Base-by-base conservation (phyloP, 2,888 invertebrate genomes). In the Drosophila nigricruria region DNA sequence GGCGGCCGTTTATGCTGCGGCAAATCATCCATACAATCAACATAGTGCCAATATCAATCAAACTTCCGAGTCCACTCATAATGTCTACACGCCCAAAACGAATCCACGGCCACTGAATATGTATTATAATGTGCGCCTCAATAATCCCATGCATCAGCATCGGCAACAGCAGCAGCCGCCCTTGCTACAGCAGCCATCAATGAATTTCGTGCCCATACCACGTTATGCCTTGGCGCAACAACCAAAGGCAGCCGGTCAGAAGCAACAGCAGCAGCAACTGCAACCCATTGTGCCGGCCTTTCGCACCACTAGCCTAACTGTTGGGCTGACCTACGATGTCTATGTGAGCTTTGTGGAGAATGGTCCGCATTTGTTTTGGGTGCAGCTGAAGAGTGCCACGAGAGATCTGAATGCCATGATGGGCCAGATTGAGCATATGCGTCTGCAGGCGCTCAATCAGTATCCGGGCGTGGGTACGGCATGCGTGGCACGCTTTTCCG, bases 341-440 rank as follows among this genome's bases (percentile, higher is more conserved):
- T 95, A 94, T 89, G 95, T 97, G 2, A 96, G 96, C 23, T 96
- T 94, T 91, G 95, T 97, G 20, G 96, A 96, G 82, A 96, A 97
- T 88, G 97, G 97, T 0, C 97, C 97, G 6, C 95, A 95, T 73
- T 93, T 95, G 62, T 97, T 97, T 93, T 96, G 96, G 32, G 95
- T 97, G 8, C 97, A 97, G 85, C 91, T 97, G 30, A 94, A 94
- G 81, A 93, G 94, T 52, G 94, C 94, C 78, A 94, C 94, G 73
- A 93, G 94, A 16, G 94, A 94, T 74, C 91, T 97, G 16, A 94
- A 94, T 53, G 93, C 94, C n/a, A 94, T 97, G 93, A 96, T 96
- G 96, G 94, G 94, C 60, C 95, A 95, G 43, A 95, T 97, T 50
- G 96, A 96, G 88, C 94, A 91, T n/a, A 94, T 94, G 69, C 93